Percentiles rank a stretch among this genome's conserved stretches.
Conservation (phyloP, 2,797 vertebrate genomes). For the Acanthurus lineatus region DNA sequence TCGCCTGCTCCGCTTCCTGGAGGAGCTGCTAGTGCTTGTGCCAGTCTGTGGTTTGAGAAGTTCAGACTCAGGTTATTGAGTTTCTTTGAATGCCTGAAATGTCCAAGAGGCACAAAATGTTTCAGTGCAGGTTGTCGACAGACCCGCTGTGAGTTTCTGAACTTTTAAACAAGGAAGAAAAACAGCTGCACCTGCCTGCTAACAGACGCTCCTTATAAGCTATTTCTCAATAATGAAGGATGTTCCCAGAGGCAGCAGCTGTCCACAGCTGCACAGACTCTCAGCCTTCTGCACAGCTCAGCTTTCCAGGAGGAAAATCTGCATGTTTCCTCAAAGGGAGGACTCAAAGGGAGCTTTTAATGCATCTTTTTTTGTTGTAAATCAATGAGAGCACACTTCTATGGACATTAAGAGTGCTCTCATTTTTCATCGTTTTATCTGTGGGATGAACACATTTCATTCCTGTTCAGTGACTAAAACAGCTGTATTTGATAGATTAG, state of each 20-base stretch:
- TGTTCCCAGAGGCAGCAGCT: conserved; percentile 38
- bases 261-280: conserved; percentile 28
- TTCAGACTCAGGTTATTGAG: conserved; percentile 53
- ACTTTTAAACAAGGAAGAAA: conserved; percentile 34
- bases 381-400: conserved; percentile 72
- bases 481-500: conserved; percentile 85
- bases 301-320: conserved; percentile 38
- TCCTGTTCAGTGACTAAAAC: conserved; percentile 74
- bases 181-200: conserved; percentile 12
- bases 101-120: conserved; percentile 34
- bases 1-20: conserved; percentile 38
- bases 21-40: conserved; percentile 45
- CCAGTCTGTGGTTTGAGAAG: conserved; percentile 49
- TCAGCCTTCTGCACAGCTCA: conserved; percentile 52
- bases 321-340: conserved; percentile 41
- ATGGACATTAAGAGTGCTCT: conserved; percentile 62
- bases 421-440: conserved; percentile 56
- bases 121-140: conserved; percentile 16
- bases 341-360: conserved; percentile 67
- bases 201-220: conserved; percentile 61
- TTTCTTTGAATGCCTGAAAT: conserved; percentile 14
- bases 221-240: conserved; percentile 64
- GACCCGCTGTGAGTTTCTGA: conserved; percentile 12
- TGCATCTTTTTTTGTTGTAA: conserved; percentile 56
- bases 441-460: conserved; percentile 57